Base-by-base conservation (phyloP, 1,140 invertebrate species). In the Drosophila auraria region DNA sequence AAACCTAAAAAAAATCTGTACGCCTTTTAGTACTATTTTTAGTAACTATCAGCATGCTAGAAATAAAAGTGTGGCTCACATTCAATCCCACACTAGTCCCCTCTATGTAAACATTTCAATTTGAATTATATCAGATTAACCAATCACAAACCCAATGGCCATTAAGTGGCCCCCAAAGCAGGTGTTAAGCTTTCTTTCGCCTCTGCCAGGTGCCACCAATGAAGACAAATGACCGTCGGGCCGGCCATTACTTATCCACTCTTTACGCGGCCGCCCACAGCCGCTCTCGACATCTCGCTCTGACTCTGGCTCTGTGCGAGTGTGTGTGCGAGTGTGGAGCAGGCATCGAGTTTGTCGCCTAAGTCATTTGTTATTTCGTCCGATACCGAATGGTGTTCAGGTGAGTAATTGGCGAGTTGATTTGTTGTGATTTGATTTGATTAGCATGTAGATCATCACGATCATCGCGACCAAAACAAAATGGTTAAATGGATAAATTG, bases 231-330 rank as follows among this genome's bases (percentile, higher is more conserved):
- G 84, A 78, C 78, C 84, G 79, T 60, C 78, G 80, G 72, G 78
- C 72, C 82, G 82, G 81, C 84, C 87, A 92, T 92, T 92, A 92
- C 91, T 92, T 92, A 90, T 86, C 83, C 79, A 66, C 79, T 87
- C 65, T 91, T 72, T 63, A 75, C 76, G 65, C 78, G 58, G 54
- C 63, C 70, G 53, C 73, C 51, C 30, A 63, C 57, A 47, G 38
- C 14, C 45, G 40, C n/a, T 36, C 56, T 56, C 17, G 77, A 53
- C 54, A 57, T 79, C 81, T 76, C 77, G 33, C 44, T 66, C 36
- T 79, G 25, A 27, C 11, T 38, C 40, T 8, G 8, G 33, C 33
- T 33, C 33, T 49, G 47, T 57, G 12, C 47, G 51, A 42, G 40
- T 64, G 36, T 27, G 45, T 60, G 36, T 66, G 6, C 33, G 59